Base-by-base conservation (phyloP, 2,888 invertebrate species). In the Erebia ligea region DNA sequence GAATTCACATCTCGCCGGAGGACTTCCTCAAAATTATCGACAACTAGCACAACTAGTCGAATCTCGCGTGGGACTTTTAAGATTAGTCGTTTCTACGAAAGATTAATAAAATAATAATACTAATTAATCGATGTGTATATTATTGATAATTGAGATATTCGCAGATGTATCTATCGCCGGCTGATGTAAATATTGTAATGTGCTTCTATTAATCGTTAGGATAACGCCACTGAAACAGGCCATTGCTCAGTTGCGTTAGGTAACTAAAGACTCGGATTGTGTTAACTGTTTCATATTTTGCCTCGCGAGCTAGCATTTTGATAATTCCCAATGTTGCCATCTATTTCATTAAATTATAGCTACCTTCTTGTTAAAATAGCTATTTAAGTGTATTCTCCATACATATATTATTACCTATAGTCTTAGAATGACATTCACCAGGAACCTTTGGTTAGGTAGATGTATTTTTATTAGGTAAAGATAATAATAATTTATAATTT, bases 131-230 rank as follows among this genome's bases (percentile, higher is more conserved):
- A 85, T 81, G 87, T 89, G 89, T 88, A 88, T 85, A 87, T 85
- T 86, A 86, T 83, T 52, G 86, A 87, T 85, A 85, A 86, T 83
- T 34, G 86, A 87, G 84, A 79, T 84, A 85, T 81, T 75, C 79
- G 82, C 82, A 79, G 82, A 80, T 84, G 82, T 85, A 81, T 84
- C 80, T 80, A 81, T 81, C 80, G 83, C 84, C 85, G 82, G 86
- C 86, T 82, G 84, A 78, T 93, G 92, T 93, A 93, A 89, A 93
- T 93, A 93, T 86, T 91, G 89, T 92, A 92, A 88, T 89, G 90
- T 86, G 91, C 91, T 92, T 92, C 84, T 89, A 87, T 86, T 85
- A 52, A 67, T 67, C 61, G 84, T 87, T 88, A 89, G 85, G 82
- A 76, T 90, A 87, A 86, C 82, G 87, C 85, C 92, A 92, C 91